A percentile compares a stretch with the other conserved stretches of the same genome.
Conservation (phyloP, 2,888 invertebrate species). For the Andrena minutula region DNA sequence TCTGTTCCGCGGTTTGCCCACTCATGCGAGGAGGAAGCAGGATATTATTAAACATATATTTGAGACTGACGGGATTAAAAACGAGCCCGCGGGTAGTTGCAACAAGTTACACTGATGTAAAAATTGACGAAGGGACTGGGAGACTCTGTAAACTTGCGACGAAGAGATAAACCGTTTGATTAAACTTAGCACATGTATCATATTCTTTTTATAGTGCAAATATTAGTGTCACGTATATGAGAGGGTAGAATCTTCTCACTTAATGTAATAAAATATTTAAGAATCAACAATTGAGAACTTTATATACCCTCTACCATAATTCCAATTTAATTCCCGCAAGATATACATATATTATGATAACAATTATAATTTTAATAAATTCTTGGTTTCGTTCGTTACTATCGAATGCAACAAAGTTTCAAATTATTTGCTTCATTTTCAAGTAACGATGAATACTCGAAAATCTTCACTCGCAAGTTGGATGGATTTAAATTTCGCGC, state of each 20-base stretch:
- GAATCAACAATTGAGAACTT: constrained; percentile 23
- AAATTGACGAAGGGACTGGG: constrained; percentile 13
- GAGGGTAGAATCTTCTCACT: constrained; percentile 36
- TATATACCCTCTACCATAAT: constrained; percentile 9
- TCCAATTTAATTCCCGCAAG: constrained; percentile 11
- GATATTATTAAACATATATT: constrained; percentile 80
- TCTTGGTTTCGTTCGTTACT: neutral
- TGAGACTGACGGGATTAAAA: constrained; percentile 73
- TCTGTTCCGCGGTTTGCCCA: constrained; percentile 79
- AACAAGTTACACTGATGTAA: constrained; percentile 74
- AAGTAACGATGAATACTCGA: neutral
- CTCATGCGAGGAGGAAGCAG: constrained; percentile 77
- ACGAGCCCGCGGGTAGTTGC: constrained; percentile 72
- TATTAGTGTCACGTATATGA: constrained; percentile 31
- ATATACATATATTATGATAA: constrained; percentile 1
- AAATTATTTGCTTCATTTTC: neutral
- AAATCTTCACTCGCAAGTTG: neutral
- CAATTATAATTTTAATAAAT: constrained; percentile 2
- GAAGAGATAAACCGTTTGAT: constrained; percentile 39
- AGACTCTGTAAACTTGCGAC: constrained; percentile 22
- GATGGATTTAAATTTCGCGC: constrained; percentile 10
- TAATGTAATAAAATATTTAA: constrained; percentile 54
- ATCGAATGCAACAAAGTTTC: neutral
- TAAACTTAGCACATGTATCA: constrained; percentile 38
- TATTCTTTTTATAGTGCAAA: constrained; percentile 44